Evolutionary conservation across 2,888 invertebrate species (phyloP).

Genomic region (Trimorus sp.): DNA sequence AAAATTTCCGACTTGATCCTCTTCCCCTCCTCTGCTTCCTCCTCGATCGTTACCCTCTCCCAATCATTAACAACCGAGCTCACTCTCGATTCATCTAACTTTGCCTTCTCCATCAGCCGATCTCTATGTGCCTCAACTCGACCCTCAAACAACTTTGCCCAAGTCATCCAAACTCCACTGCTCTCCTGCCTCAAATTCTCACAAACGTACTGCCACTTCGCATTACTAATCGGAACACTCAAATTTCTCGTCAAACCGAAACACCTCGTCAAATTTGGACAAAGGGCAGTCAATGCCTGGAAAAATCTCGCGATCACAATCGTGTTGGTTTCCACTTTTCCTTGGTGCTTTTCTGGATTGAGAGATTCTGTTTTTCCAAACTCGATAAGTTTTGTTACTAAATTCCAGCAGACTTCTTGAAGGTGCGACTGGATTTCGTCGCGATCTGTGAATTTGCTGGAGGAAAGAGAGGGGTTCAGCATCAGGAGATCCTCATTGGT

Average conservation of each 20-base stretch:
- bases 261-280: constrained; percentile 89
- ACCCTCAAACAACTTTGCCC: constrained; percentile 74
- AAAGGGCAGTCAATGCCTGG: constrained; percentile 87
- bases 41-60: constrained; percentile 92
- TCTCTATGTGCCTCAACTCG: constrained; percentile 69
- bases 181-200: constrained; percentile 78
- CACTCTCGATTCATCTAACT: constrained; percentile 70
- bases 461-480: constrained; percentile 71
- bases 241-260: constrained; percentile 82
- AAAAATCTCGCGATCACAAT: constrained; percentile 86
- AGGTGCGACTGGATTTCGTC: constrained; percentile 76
- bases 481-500: constrained; percentile 73
- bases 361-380: constrained; percentile 73
- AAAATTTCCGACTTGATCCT: constrained; percentile 91
- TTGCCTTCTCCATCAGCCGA: constrained; percentile 69
- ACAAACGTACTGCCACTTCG: constrained; percentile 79
- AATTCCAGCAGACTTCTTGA: constrained; percentile 71
- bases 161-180: constrained; percentile 75
- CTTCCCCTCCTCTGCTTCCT: constrained; percentile 93
- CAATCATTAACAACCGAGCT: constrained; percentile 83
- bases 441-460: constrained; percentile 77
- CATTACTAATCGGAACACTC: constrained; percentile 74
- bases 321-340: constrained; percentile 74
- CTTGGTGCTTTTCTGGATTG: constrained; percentile 68
- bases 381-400: constrained; percentile 71